These are phyloP conservation scores for Tokudaia tokunoshimensis DNA, from an alignment of 2,797 vertebrate genomes.

Conservation along the genomic window DNA sequence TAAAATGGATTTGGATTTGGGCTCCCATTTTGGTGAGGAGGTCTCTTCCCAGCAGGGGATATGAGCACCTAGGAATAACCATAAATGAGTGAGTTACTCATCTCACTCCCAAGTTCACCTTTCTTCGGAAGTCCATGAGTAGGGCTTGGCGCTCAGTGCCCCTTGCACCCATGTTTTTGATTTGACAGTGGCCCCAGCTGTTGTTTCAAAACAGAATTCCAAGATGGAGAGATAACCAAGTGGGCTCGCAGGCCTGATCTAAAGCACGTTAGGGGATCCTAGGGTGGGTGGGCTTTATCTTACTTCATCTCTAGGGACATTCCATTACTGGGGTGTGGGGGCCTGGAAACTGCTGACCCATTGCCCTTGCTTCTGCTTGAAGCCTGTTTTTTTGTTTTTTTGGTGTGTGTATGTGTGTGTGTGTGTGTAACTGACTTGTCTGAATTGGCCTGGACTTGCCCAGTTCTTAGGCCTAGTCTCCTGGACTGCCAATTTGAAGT, in stretches of 20 bases:
- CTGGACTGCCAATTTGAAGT: not conserved
- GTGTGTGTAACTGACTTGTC: not conserved
- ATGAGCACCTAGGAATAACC: not conserved
- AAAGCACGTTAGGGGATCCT: not conserved
- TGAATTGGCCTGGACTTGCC: not conserved
- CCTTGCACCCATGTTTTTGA: not conserved
- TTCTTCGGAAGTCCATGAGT: not conserved
- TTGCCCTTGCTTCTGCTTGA: not conserved
- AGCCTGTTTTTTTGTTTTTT: not conserved
- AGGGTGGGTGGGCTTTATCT: too few relatives aligned
- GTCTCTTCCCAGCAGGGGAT: not conserved
- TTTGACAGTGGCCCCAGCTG: not conserved
- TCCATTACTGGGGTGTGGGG: not conserved
- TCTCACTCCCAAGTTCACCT: not conserved
- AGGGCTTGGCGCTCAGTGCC: not conserved
- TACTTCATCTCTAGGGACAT: not conserved
- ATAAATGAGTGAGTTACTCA: not conserved
- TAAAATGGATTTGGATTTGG: not conserved
- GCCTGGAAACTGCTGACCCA: not conserved
- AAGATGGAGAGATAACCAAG: not conserved
- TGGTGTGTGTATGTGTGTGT: too few relatives aligned
- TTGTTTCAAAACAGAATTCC: not conserved
- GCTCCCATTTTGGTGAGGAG: not conserved
- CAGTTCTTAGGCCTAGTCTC: not conserved
- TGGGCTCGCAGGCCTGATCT: not conserved